These are phyloP conservation scores for Ctenodactylus gundi DNA, from an alignment of 2,113 vertebrate genomes.

Conservation along the genomic window DNA sequence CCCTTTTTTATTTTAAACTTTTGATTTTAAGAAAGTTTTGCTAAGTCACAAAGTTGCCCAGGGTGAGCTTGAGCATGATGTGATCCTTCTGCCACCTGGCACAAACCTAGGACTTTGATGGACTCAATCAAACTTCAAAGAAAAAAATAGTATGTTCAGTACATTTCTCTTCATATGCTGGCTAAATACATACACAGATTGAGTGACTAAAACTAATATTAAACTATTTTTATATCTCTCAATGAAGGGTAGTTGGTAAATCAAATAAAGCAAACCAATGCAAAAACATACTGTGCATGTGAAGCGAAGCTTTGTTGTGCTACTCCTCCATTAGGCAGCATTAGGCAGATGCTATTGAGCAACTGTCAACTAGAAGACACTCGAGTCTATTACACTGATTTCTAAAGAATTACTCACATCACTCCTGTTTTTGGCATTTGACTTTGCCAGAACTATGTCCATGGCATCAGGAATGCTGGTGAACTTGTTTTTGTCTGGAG, in stretches of 20 bases:
- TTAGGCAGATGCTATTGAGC: neutral
- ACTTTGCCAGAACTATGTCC: slow-evolving; percentile 90
- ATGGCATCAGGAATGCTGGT: slow-evolving; percentile 93
- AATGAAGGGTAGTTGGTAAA: neutral
- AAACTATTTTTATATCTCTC: neutral
- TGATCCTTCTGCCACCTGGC: no score
- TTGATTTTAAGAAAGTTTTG: no score
- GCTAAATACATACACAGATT: slow-evolving; percentile 14
- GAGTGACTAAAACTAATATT: neutral
- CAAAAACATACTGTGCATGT: neutral
- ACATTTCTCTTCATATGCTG: neutral
- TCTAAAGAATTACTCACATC: slow-evolving; percentile 85
- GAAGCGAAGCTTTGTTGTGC: neutral
- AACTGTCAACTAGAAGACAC: neutral
- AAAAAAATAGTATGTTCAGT: neutral
- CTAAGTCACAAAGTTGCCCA: no score
- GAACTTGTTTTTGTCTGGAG: slow-evolving; percentile 89
- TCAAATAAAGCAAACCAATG: neutral
- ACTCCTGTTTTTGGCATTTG: slow-evolving; percentile 91
- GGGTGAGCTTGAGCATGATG: no score
- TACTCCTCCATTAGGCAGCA: neutral
- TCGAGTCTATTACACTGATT: neutral
- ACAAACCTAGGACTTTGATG: neutral
- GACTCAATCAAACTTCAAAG: slow-evolving; percentile 37
- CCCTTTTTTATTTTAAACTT: no score